These are phyloP conservation scores for Rhysida immarginata DNA, from an alignment of 1,140 invertebrate species.

Conservation along the genomic window DNA sequence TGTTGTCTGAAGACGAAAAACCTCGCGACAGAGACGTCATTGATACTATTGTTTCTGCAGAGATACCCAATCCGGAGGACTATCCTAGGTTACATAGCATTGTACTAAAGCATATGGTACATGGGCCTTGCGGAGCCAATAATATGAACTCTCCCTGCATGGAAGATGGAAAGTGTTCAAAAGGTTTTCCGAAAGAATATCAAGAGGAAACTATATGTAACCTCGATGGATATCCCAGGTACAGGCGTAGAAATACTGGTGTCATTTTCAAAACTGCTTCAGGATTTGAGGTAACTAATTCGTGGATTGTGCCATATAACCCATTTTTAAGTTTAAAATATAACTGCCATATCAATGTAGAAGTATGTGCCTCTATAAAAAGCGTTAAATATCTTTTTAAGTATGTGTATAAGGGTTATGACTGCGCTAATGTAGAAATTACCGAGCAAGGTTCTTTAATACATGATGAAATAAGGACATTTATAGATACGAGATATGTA, in stretches of 20 bases:
- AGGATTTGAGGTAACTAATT: background rate
- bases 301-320: background rate
- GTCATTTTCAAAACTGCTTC: background rate
- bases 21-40: constrained; percentile 11
- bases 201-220: background rate
- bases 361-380: background rate
- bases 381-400: background rate
- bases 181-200: background rate
- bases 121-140: background rate
- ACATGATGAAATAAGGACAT: constrained; percentile 29
- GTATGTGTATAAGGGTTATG: background rate
- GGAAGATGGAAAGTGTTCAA: background rate
- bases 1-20: constrained; percentile 17
- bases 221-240: background rate
- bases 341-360: background rate
- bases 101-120: background rate
- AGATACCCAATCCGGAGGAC: constrained; percentile 15
- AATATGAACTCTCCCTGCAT: background rate
- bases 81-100: no score
- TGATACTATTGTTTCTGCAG: constrained; percentile 17
- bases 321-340: background rate
- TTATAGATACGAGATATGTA: constrained; percentile 31
- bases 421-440: background rate
- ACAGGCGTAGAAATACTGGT: no score
- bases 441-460: constrained; percentile 11